Base-by-base conservation (phyloP, 2,888 invertebrate species). In the Synergus japonicus region DNA sequence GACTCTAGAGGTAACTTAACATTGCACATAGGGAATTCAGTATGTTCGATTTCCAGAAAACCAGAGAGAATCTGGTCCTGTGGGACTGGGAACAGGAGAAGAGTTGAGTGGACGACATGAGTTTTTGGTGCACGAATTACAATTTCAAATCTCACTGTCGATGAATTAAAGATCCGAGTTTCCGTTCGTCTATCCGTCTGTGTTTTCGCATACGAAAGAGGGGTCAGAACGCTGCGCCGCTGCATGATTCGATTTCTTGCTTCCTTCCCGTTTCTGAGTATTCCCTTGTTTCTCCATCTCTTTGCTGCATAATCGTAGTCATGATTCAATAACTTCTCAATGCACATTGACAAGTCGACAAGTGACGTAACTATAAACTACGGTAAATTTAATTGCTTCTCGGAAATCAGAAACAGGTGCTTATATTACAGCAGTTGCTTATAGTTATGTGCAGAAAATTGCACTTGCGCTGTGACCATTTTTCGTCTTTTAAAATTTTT, bases 111-210 rank as follows among this genome's bases (percentile, higher is more conserved):
- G 80, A 81, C 82, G 82, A 85, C 83, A 84, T 78, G 79, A 77
- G 82, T 83, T 83, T 84, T 83, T 79, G 82, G 81, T 41, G 77
- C 49, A 37, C 54, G 37, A 79, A 88, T 88, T 87, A 87, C 85
- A 86, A 87, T 88, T 88, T 88, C 85, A 87, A 87, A 88, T 85
- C 65, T 77, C 66, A 69, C 83, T 66, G 76, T 82, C 83, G 85
- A 86, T 88, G 88, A 88, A 88, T 88, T 88, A 88, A 87, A 88
- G 87, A 88, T 88, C 60, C 83, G 46, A 77, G 80, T 69, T 79
- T 76, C 79, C 63, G 69, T 82, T 73, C 64, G 67, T 65, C 66
- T 65, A 41, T 78, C 49, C 78, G 79, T 80, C 76, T 82, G 76
- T 80, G 73, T 78, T 82, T 73, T 77, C 77, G 80, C 81, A 81